Percentiles rank a stretch among this genome's conserved stretches.
Evolutionary conservation across 35 echinoderm and acorn worm genomes (phyloP).

Genomic region (Ophioderma brevispina): DNA sequence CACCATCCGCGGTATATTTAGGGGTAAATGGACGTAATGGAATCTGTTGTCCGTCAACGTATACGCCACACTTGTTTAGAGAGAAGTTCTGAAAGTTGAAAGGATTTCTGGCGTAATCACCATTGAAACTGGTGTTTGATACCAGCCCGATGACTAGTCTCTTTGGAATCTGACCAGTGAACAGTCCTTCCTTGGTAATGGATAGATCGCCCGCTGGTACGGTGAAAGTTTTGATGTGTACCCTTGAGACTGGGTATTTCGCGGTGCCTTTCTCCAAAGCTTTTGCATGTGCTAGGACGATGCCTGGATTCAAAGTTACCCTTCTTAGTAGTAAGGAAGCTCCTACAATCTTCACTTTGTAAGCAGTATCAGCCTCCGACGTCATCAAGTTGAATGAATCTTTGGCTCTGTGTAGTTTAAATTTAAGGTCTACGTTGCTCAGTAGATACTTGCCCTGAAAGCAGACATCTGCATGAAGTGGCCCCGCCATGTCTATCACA

Average conservation of each 20-base stretch:
- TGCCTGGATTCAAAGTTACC: slow-evolving; percentile 2
- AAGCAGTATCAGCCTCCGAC: not conserved
- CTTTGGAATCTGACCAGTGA: not conserved
- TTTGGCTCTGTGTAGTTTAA: slow-evolving; percentile 14
- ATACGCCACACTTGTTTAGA: not conserved
- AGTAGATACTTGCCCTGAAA: slow-evolving; percentile 50
- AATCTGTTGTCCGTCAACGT: not conserved
- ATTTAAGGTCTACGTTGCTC: slow-evolving; percentile 24
- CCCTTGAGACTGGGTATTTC: slow-evolving; percentile 10
- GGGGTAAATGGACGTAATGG: slow-evolving; percentile 50
- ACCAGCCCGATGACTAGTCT: not conserved
- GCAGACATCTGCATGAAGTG: slow-evolving; percentile 25
- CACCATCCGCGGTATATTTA: slow-evolving; percentile 27
- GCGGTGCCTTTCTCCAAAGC: slow-evolving; percentile 36
- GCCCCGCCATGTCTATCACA: slow-evolving; percentile 24
- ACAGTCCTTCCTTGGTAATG: not conserved
- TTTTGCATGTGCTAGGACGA: slow-evolving; percentile 36
- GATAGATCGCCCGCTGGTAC: not conserved
- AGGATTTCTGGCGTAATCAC: not conserved
- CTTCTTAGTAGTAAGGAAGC: not conserved
- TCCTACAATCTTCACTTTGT: slow-evolving; percentile 19
- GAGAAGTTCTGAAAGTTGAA: slow-evolving; percentile 4
- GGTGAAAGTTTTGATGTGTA: not conserved
- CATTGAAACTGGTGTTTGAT: not conserved
- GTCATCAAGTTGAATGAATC: slow-evolving; percentile 24